Conservation (phyloP, 1,140 invertebrate genomes). For the Platorchestia sp. region DNA sequence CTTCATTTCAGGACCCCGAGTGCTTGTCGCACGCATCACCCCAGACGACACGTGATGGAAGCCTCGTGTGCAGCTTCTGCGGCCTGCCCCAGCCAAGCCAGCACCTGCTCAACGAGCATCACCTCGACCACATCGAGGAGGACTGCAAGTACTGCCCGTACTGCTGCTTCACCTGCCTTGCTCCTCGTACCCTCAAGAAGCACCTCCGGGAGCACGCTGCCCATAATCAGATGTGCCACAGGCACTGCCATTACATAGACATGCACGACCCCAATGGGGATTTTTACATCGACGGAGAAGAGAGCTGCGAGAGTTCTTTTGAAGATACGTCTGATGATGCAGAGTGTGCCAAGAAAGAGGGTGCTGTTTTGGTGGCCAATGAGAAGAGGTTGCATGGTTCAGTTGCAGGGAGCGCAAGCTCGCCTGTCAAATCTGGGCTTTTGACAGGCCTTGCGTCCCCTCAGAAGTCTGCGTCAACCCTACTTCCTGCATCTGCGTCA, state of each 20-base stretch:
- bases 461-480: neutral
- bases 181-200: constrained; percentile 35
- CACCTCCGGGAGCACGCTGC: constrained; percentile 24
- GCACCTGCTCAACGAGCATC: neutral
- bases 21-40: neutral
- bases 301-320: neutral
- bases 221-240: constrained; percentile 44
- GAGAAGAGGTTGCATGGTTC: neutral
- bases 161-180: constrained; percentile 41
- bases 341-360: neutral
- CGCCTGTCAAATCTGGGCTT: no score
- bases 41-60: neutral
- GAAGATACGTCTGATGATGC: neutral
- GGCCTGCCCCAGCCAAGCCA: constrained; percentile 9
- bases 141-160: constrained; percentile 51
- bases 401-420: no score
- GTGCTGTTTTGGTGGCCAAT: neutral
- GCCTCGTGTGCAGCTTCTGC: constrained; percentile 19
- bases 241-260: constrained; percentile 24
- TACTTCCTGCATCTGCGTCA: neutral
- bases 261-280: constrained; percentile 2
- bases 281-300: neutral
- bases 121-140: constrained; percentile 44
- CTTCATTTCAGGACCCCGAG: neutral
- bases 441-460: no score